These are phyloP conservation scores for Andrena trimmerana DNA, from an alignment of 2,888 invertebrate genomes.

Conservation along the genomic window DNA sequence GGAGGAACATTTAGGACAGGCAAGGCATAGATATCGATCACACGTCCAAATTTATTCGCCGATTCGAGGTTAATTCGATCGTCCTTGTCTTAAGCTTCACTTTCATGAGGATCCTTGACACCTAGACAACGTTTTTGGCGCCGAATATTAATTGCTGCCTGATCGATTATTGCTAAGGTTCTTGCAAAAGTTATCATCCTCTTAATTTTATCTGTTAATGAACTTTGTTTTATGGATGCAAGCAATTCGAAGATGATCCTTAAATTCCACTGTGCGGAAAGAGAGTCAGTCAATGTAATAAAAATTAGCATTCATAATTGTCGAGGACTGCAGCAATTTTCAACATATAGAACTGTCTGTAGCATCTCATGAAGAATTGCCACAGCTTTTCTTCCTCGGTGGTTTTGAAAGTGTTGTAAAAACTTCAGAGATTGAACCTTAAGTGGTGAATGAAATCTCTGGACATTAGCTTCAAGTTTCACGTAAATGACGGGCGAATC, in stretches of 20 bases:
- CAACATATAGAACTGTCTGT: too few species aligned
- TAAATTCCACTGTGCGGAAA: not conserved
- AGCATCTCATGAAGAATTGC: too few species aligned
- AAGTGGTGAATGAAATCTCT: too few species aligned
- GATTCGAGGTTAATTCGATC: conserved; percentile 1
- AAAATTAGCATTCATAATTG: not conserved
- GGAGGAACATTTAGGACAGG: not conserved
- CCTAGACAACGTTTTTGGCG: not conserved
- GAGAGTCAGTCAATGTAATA: not conserved
- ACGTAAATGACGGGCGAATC: too few species aligned
- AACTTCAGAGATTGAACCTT: too few species aligned
- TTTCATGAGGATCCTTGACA: not conserved
- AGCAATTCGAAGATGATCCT: not conserved
- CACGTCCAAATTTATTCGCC: not conserved
- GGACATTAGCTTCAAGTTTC: too few species aligned
- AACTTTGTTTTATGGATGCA: not conserved
- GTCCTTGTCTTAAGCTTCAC: not conserved
- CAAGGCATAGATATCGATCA: not conserved
- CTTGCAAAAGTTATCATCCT: conserved; percentile 1
- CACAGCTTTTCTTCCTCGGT: too few species aligned
- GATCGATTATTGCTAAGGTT: not conserved
- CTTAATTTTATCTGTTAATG: conserved; percentile 7
- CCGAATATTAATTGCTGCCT: not conserved
- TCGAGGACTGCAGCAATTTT: too few species aligned
- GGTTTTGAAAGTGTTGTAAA: too few species aligned